Percentiles rank a stretch among this genome's conserved stretches.
phyloP scores from a whole-genome alignment of 1,140 invertebrate genomes.

The Bradynema listronoti region DNA sequence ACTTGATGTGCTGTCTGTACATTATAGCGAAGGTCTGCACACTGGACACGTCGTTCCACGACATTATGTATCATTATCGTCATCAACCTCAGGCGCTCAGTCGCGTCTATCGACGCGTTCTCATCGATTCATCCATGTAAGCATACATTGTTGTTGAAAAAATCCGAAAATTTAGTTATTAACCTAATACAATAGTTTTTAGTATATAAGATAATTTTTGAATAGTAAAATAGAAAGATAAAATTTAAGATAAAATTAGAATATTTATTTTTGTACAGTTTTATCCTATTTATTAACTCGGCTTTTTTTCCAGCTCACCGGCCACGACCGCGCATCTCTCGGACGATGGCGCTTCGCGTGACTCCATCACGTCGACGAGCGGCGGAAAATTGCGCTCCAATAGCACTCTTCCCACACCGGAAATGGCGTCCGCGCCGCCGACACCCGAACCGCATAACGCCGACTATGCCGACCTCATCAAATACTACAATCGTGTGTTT shows the following conservation, averaged over 20 bases:
- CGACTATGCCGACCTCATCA: conserved; percentile 47
- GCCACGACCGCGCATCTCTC: conserved; percentile 7
- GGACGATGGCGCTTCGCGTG: conserved; percentile 46
- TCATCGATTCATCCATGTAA: conserved; percentile 27
- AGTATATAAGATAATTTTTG: too few relatives aligned
- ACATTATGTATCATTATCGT: conserved; percentile 49
- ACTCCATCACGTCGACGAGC: conserved; percentile 32
- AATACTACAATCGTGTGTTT: conserved; percentile 50
- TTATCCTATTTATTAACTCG: too few relatives aligned
- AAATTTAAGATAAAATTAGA: too few relatives aligned
- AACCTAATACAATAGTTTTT: too few relatives aligned
- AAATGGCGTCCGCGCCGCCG: conserved; percentile 19
- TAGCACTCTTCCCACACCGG: conserved; percentile 34
- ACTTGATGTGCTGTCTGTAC: conserved; percentile 96
- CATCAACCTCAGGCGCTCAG: conserved; percentile 49
- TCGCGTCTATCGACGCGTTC: conserved; percentile 42
- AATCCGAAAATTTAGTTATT: too few relatives aligned
- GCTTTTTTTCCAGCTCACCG: conserved; percentile 4
- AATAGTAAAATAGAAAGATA: too few relatives aligned
- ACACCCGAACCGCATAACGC: conserved; percentile 40
- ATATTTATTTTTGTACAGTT: too few relatives aligned
- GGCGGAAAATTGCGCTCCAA: conserved; percentile 20
- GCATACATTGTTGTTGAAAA: background rate
- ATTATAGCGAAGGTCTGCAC: conserved; percentile 74
- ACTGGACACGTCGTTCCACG: conserved; percentile 43